phyloP scores from a whole-genome alignment of 2,113 vertebrate species.

The Phrynosoma platyrhinos region DNA sequence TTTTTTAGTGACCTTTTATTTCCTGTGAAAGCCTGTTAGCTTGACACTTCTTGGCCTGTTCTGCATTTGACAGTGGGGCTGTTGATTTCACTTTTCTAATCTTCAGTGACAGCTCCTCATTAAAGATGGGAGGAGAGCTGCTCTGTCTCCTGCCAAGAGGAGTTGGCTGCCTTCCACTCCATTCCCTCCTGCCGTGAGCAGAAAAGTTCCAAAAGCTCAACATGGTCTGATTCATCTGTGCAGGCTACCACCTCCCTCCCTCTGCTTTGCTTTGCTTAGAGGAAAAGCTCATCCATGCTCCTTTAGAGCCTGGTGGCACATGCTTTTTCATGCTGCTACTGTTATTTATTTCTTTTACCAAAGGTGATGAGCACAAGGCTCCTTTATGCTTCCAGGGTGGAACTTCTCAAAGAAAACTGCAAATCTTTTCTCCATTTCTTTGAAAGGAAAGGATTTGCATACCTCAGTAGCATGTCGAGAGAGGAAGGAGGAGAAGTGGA shows the following conservation, averaged over 20 bases:
- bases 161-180: slow-evolving; percentile 14
- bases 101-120: slow-evolving; percentile 23
- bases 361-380: not conserved
- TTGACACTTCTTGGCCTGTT: not conserved
- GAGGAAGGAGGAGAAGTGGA: not conserved
- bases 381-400: not conserved
- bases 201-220: slow-evolving; percentile 14
- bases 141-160: slow-evolving; percentile 30
- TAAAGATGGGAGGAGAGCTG: slow-evolving; percentile 4
- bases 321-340: not conserved
- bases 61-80: not conserved
- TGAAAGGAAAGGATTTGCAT: not conserved
- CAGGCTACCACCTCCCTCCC: not conserved
- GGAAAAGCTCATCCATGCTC: not conserved
- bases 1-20: slow-evolving; percentile 9
- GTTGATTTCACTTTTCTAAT: slow-evolving; percentile 33
- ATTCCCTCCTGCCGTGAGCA: slow-evolving; percentile 7
- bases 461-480: not conserved
- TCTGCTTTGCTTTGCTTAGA: not conserved
- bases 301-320: too few relatives aligned
- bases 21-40: not conserved
- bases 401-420: not conserved
- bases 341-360: not conserved
- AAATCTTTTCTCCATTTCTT: not conserved
- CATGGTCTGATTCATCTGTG: not conserved